phyloP scores from a whole-genome alignment of 2,797 vertebrate genomes.

The Leucoraja ocellata region DNA sequence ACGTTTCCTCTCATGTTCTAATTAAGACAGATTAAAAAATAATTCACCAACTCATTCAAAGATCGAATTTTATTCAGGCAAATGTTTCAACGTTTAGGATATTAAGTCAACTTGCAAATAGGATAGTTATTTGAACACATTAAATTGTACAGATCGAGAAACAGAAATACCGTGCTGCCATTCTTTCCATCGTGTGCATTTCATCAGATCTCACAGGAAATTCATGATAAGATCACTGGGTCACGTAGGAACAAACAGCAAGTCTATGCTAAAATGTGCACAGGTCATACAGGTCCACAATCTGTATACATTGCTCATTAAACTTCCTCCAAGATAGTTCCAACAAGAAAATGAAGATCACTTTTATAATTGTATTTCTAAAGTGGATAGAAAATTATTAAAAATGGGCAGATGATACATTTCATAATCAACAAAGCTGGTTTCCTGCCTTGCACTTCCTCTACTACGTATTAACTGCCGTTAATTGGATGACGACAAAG shows the following conservation, averaged over 20 bases:
- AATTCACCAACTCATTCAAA: neutral
- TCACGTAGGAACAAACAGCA: neutral
- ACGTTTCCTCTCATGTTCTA: neutral
- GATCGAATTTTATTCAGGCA: neutral
- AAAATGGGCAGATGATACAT: neutral
- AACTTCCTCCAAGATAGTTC: neutral
- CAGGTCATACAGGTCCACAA: neutral
- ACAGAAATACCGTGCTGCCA: neutral
- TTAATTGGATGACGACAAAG: constrained; percentile 19
- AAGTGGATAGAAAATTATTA: neutral
- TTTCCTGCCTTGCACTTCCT: constrained; percentile 31
- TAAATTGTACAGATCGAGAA: neutral
- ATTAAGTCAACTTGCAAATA: neutral
- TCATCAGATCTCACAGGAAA: constrained; percentile 29
- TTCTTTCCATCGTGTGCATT: neutral
- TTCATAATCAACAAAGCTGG: constrained; percentile 21
- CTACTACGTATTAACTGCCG: neutral
- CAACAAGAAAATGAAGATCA: neutral
- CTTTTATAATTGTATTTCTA: neutral
- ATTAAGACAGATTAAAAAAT: neutral
- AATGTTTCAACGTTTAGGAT: neutral
- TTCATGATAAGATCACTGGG: constrained; percentile 22
- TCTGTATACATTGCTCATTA: neutral
- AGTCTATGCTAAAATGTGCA: neutral
- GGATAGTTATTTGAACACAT: neutral